These are phyloP conservation scores for Panopea generosa DNA, from an alignment of 2,888 invertebrate species.

Conservation along the genomic window DNA sequence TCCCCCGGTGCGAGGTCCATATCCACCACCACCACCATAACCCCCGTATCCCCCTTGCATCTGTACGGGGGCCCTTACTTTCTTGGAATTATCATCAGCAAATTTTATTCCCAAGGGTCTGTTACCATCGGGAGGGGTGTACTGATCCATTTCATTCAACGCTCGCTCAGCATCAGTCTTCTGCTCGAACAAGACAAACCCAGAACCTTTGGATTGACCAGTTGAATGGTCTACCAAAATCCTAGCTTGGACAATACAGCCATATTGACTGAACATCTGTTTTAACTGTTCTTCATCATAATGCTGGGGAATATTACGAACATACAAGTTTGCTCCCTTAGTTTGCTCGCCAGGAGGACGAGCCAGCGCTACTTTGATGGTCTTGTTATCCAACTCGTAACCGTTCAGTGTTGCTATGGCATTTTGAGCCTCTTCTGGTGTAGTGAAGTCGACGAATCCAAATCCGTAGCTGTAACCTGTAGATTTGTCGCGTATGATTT, in stretches of 20 bases:
- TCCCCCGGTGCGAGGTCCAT: slow-evolving; percentile 29
- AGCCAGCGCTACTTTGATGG: slow-evolving; percentile 97
- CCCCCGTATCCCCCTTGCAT: slow-evolving; percentile 31
- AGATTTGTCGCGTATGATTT: slow-evolving; percentile 88
- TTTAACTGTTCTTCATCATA: slow-evolving; percentile 91
- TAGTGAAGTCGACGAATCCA: slow-evolving; percentile 96
- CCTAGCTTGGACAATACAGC: slow-evolving; percentile 96
- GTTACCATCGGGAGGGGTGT: slow-evolving; percentile 93
- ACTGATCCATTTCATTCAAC: slow-evolving; percentile 92
- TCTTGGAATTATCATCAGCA: slow-evolving; percentile 91
- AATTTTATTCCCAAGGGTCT: slow-evolving; percentile 94
- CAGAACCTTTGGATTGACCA: slow-evolving; percentile 94
- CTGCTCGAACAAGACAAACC: slow-evolving; percentile 93
- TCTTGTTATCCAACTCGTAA: slow-evolving; percentile 94
- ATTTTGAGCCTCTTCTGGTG: slow-evolving; percentile 93
- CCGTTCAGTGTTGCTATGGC: slow-evolving; percentile 96
- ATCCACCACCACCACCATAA: slow-evolving; percentile 11
- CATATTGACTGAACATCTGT: slow-evolving; percentile 94
- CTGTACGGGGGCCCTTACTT: slow-evolving; percentile 69
- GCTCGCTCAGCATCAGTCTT: slow-evolving; percentile 96
- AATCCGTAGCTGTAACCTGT: slow-evolving; percentile 98
- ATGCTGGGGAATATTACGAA: slow-evolving; percentile 92
- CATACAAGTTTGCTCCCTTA: slow-evolving; percentile 97
- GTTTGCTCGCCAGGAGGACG: slow-evolving; percentile 96
- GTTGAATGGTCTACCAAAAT: slow-evolving; percentile 95